Evolutionary conservation across 2,888 invertebrate genomes (phyloP), one percentile per base, ranked within the genome.

Genomic region (Caenorhabditis parvicauda): DNA sequence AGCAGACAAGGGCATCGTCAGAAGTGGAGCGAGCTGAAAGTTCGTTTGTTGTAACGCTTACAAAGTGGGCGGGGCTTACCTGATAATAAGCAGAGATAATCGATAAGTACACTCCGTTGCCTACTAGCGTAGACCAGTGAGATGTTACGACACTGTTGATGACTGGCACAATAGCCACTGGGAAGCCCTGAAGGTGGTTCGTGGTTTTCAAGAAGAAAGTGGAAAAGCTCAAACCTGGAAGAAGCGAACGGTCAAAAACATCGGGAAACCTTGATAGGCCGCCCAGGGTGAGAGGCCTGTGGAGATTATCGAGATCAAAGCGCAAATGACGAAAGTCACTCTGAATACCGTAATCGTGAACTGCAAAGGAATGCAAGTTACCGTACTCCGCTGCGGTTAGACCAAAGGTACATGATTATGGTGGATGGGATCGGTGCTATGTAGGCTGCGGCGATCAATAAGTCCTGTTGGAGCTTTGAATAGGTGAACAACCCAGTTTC

Each of bases 1-100:
- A 9, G 59, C 69, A 0, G 64, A 54, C 9, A 69, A 35, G 4
- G 69, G 69, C 69, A 69, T 69, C 0, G 69, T 69, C n/a, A 67
- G 39, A 2, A 60, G 48, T 29, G 61, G 62, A n/a, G 64, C 65
- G 32, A 64, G 43, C n/a, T n/a, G n/a, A n/a, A n/a, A n/a, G n/a
- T n/a, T n/a, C n/a, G n/a, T n/a, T n/a, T n/a, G n/a, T 41, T 59
- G 41, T 19, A 59, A 39, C 9, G 29, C 3, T 14, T 14, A 28
- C 14, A 14, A 5, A 24, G n/a, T 44, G 25, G 19, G 25, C 14
- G 24, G 25, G 14, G 28, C 27, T 7, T 37, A 53, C 53, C 53
- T 66, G 66, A 46, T 59, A 61, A 39, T 69, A 59, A 32, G 63
- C 63, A 2, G 66, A 60, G 22, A 69, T 53, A 27, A 66, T 45